Conservation (phyloP, 2,797 vertebrate genomes). For the Trichosurus vulpecula region DNA sequence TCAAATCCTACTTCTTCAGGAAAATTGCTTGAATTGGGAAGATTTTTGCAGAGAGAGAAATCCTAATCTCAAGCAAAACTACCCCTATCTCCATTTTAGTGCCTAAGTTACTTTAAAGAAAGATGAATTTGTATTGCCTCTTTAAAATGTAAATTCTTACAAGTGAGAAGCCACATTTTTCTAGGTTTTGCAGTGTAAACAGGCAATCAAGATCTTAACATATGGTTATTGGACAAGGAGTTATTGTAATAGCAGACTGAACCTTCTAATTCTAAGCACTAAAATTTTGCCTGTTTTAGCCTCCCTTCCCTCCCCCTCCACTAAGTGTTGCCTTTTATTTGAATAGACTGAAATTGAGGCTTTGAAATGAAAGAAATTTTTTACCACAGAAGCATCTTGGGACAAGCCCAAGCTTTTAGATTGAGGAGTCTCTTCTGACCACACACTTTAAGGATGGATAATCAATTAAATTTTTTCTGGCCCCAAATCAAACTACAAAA, state of each 20-base stretch:
- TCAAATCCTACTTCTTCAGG: background rate
- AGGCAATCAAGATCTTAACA: background rate
- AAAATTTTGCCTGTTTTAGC: background rate
- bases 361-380: background rate
- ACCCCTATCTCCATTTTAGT: background rate
- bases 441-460: background rate
- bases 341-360: background rate
- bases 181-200: background rate
- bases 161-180: background rate
- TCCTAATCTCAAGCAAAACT: background rate
- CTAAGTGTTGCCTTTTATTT: background rate
- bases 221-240: background rate
- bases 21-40: background rate
- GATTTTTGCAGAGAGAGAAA: background rate
- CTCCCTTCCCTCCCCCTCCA: background rate
- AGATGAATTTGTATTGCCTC: background rate
- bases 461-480: background rate
- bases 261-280: background rate
- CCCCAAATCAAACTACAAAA: background rate
- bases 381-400: background rate
- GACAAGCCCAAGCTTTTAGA: background rate
- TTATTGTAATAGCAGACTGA: background rate
- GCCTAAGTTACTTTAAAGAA: background rate
- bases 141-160: background rate
- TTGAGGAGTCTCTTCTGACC: background rate